Percentiles rank a stretch among this genome's conserved stretches.
Evolutionary conservation across 2,797 vertebrate species (phyloP).

Genomic region (Gymnodraco acuticeps): DNA sequence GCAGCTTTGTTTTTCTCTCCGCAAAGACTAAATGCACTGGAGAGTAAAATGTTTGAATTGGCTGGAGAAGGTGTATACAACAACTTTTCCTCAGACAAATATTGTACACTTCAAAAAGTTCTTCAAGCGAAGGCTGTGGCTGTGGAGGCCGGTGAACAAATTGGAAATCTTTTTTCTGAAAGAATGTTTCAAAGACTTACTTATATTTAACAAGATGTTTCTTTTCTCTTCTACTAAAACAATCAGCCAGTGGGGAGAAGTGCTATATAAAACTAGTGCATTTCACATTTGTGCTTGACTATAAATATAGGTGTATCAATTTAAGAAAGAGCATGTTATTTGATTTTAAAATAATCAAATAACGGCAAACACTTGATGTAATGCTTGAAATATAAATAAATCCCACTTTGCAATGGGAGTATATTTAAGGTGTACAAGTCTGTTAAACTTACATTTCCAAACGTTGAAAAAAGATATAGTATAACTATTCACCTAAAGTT

Average conservation of each 20-base stretch:
- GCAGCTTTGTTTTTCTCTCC: constrained; percentile 70
- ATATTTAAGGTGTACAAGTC: not conserved
- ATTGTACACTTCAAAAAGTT: constrained; percentile 62
- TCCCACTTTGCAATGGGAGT: not conserved
- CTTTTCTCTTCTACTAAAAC: constrained; percentile 27
- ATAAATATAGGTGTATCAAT: not conserved
- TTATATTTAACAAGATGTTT: constrained; percentile 36
- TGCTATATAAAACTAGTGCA: constrained; percentile 6
- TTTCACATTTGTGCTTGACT: constrained; percentile 2
- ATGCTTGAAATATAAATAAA: not conserved
- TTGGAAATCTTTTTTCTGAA: constrained; percentile 34
- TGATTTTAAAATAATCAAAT: not conserved
- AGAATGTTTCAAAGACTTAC: constrained; percentile 31
- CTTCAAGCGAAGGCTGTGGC: constrained; percentile 40
- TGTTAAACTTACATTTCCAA: not conserved
- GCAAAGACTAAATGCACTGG: constrained; percentile 60
- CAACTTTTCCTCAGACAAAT: constrained; percentile 56
- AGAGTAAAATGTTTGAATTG: constrained; percentile 77
- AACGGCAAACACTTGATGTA: not conserved
- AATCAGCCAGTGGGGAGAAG: constrained; percentile 7
- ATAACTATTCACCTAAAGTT: not conserved
- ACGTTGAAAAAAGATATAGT: not conserved
- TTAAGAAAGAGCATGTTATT: not conserved
- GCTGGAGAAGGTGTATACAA: constrained; percentile 66
- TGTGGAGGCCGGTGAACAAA: constrained; percentile 43